These are phyloP conservation scores for Lagenorhynchus albirostris DNA, from an alignment of 2,113 vertebrate species.

Conservation along the genomic window DNA sequence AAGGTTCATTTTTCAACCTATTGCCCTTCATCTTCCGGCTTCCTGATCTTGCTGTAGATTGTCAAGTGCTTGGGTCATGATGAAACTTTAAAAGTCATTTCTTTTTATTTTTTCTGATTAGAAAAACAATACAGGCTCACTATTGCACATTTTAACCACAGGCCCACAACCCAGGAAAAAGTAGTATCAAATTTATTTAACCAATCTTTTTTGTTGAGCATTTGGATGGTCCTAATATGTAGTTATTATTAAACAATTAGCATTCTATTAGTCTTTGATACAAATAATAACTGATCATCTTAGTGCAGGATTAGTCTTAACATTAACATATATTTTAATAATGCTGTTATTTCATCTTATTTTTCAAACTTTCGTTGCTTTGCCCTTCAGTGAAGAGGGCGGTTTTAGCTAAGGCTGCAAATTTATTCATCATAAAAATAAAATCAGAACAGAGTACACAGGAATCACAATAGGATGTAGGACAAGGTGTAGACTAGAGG, in stretches of 20 bases:
- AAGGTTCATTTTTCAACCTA: background rate
- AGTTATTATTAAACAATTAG: background rate
- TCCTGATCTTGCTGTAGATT: background rate
- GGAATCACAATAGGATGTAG: background rate
- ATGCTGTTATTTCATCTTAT: background rate
- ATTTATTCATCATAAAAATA: background rate
- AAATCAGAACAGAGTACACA: background rate
- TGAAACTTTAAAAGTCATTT: background rate
- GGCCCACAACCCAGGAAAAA: background rate
- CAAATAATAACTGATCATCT: background rate
- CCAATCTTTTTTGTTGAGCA: background rate
- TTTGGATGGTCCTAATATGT: background rate
- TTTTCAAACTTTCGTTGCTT: background rate
- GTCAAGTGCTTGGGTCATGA: background rate
- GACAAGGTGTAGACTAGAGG: background rate
- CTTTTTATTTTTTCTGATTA: background rate
- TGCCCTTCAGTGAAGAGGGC: background rate
- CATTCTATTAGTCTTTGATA: background rate
- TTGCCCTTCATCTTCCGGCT: accelerated
- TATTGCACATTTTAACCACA: background rate
- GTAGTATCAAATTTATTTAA: too few species aligned
- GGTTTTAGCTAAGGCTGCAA: background rate
- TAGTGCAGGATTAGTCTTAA: background rate
- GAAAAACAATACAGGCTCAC: background rate
- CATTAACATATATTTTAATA: background rate